Conservation (phyloP, 2,113 vertebrate species). For the Apistogramma diplotaenia region DNA sequence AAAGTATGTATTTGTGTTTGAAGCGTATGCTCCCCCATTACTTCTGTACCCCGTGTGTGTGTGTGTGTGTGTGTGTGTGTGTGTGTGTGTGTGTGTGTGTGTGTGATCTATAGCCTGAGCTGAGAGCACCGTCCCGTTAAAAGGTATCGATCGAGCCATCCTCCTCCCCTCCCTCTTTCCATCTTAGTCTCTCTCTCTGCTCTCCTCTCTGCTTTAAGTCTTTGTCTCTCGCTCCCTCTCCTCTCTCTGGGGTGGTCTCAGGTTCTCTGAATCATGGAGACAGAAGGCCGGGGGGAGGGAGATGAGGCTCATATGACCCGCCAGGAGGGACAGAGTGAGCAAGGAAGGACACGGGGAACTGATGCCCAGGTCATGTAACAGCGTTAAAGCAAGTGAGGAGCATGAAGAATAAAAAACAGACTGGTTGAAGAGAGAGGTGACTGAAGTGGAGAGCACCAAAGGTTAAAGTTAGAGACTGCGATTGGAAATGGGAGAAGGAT, state of each 20-base stretch:
- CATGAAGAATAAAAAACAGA: background rate
- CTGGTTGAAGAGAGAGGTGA: background rate
- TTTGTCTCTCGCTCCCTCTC: background rate
- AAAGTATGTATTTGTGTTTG: background rate
- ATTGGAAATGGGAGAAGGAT: background rate
- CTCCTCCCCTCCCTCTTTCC: background rate
- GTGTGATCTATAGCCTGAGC: conserved; percentile 38
- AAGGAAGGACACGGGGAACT: background rate
- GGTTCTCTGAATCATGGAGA: conserved; percentile 62
- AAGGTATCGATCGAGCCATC: conserved; percentile 51
- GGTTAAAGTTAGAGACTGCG: fast-evolving
- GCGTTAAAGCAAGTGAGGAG: background rate
- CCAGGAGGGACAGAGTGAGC: background rate
- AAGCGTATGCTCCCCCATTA: no score
- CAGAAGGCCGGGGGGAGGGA: conserved; percentile 11
- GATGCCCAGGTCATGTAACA: conserved; percentile 3
- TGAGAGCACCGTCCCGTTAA: conserved; percentile 43
- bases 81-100: background rate
- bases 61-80: background rate
- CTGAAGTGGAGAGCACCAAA: background rate
- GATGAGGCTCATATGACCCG: conserved; percentile 31
- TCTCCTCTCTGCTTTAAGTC: background rate
- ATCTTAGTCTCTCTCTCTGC: background rate
- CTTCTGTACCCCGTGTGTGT: background rate
- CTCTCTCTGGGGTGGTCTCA: conserved; percentile 63